Percentiles rank a stretch among this genome's conserved stretches.
Evolutionary conservation across 1,140 invertebrate species (phyloP).

Genomic region (Neodiprion fabricii): DNA sequence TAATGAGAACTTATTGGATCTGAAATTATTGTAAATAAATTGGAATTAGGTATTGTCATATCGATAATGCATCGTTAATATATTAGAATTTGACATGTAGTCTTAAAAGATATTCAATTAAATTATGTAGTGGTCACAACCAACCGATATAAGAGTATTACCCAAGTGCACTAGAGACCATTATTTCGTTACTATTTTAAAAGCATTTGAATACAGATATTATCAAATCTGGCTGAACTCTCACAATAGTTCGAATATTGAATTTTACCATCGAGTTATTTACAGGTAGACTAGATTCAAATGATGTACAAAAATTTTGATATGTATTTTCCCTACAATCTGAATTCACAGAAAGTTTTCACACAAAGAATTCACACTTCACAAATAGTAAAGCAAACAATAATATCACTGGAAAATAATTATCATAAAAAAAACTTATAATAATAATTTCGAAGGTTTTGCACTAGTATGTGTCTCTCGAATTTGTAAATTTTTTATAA

Average conservation of each 20-base stretch:
- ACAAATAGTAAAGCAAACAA: neutral
- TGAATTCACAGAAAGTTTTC: neutral
- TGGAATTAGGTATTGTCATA: neutral
- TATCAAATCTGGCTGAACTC: no score
- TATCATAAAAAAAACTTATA: neutral
- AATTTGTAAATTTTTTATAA: neutral
- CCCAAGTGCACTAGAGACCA: no score
- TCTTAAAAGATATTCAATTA: no score
- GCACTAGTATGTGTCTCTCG: neutral
- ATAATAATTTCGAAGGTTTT: neutral
- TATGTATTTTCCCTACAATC: neutral
- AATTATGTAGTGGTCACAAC: no score
- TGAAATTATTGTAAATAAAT: slow-evolving; percentile 4
- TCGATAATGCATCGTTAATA: neutral
- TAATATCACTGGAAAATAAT: neutral
- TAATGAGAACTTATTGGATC: neutral
- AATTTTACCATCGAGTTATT: no score
- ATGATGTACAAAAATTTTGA: neutral
- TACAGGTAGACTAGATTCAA: neutral
- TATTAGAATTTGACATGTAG: no score
- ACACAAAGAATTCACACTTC: neutral
- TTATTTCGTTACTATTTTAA: no score
- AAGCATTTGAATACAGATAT: no score
- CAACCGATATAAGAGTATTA: no score
- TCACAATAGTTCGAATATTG: no score